Base-by-base conservation (phyloP, 1,140 invertebrate species). In the Trissolcus basalis region DNA sequence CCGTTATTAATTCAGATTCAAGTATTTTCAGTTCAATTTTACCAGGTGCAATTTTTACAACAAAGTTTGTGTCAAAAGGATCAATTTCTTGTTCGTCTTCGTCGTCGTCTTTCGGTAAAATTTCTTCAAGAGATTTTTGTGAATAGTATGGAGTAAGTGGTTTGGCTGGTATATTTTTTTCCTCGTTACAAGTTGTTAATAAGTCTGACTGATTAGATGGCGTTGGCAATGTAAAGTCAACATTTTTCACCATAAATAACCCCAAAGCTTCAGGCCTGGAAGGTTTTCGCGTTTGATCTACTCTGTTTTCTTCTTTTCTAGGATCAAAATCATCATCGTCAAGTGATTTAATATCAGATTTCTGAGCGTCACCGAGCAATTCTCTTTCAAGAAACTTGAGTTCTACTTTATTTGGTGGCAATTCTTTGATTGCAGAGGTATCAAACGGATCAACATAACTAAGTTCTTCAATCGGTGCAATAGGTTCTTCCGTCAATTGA, bases 31-130 rank as follows among this genome's bases (percentile, higher is more conserved):
- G 81, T 83, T 95, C 94, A 0, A 92, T 91, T 85, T 93, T 92
- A 5, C 92, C 92, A 3, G 93, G 93, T 43, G 91, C 86, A 10
- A 92, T 91, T 69, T 92, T 91, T 13, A 89, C 88, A 10, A 94
- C 93, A 78, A 93, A 93, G 1, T 94, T 95, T 0, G 95, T 96
- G 82, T 96, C 94, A 82, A 96, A 96, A 0, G 95, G 94, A 88
- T 96, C 94, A 51, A 90, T 84, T 54, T 91, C 90, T 11, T 81
- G 89, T 12, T 83, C 86, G 12, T 86, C 78, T 9, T 77, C 77
- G 1, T 79, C 45, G 27, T 86, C 87, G 49, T 79, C 77, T 47
- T 89, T 82, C 5, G 91, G 89, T 10, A 87, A 44, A 10, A 50
- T 10, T 9, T 87, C 85, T 27, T 88, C 87, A 5, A 87, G 47